A percentile compares a stretch with the other conserved stretches of the same genome.
Conservation (phyloP, 2,797 vertebrate genomes). For the Muraenolepis orangiensis region DNA sequence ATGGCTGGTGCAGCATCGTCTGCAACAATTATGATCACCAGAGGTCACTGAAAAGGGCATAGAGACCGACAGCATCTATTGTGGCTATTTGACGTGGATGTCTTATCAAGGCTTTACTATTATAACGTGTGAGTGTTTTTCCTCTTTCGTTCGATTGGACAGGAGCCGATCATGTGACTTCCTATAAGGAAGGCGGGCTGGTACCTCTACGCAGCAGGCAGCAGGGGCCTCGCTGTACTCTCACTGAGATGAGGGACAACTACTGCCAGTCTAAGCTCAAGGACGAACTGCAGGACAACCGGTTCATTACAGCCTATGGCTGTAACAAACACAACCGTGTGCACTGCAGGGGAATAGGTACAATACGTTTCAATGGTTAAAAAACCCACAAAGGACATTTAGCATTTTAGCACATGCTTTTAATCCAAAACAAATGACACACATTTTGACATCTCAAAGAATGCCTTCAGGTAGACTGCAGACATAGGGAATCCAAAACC, state of each 20-base stretch:
- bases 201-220: constrained; percentile 40
- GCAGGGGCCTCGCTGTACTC: constrained; percentile 32
- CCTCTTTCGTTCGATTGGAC: too few species aligned
- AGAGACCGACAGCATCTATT: neutral
- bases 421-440: too few species aligned
- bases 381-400: neutral
- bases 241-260: constrained; percentile 71
- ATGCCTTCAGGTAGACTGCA: neutral
- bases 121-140: neutral
- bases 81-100: neutral
- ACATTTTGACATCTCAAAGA: neutral
- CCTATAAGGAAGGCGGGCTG: constrained; percentile 11
- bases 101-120: neutral
- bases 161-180: too few species aligned
- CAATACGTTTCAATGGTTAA: neutral
- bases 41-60: neutral
- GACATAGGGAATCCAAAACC: neutral
- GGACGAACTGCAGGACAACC: constrained; percentile 58
- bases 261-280: constrained; percentile 60
- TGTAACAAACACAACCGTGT: constrained; percentile 52
- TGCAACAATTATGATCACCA: too few species aligned
- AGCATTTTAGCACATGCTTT: constrained; percentile 12
- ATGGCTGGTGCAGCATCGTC: too few species aligned
- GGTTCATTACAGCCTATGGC: constrained; percentile 46
- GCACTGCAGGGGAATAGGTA: constrained; percentile 68